Evolutionary conservation across 1,140 invertebrate species (phyloP), one percentile per base, ranked within the genome.

Genomic region (Brachionus rotundiformis): DNA sequence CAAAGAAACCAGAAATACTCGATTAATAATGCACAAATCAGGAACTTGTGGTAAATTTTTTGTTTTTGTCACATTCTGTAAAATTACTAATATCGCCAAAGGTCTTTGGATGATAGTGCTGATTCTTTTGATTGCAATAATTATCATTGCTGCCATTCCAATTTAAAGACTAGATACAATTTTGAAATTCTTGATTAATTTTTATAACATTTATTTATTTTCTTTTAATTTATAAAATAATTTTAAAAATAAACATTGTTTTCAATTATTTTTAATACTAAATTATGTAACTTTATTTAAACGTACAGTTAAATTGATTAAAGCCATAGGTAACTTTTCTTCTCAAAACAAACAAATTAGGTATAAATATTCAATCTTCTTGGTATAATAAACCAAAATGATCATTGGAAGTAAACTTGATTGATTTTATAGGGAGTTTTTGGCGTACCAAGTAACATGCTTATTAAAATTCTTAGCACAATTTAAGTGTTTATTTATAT

Each of bases 11-110:
- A 39, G 47, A 79, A 79, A 41, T 31, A 63, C 36, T 25, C 44
- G 47, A 5, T 6, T 79, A n/a, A n/a, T 79, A 11, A 39, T 16
- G 11, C 44, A 33, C 5, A 79, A 79, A 63, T 79, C 76, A 31
- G 59, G 44, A 10, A 79, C 76, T 31, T 79, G 76, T 59, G 76
- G 73, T 77, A 77, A n/a, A n/a, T n/a, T n/a, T n/a, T n/a, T n/a
- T n/a, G n/a, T 8, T 23, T 19, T 33, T 33, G 11, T 73, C 6
- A 31, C 3, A 73, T 31, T 33, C 16, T 31, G 13, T 36, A 1
- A 1, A 19, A 10, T 33, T 5, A n/a, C n/a, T n/a, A n/a, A n/a
- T n/a, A n/a, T n/a, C n/a, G n/a, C 23, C n/a, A 47, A 47, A 77
- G 73, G 76, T 11, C 19, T 79, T 10, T 79, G 76, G 76, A 79